phyloP scores from a whole-genome alignment of 2,888 invertebrate species.

The Piscicola geometra region DNA sequence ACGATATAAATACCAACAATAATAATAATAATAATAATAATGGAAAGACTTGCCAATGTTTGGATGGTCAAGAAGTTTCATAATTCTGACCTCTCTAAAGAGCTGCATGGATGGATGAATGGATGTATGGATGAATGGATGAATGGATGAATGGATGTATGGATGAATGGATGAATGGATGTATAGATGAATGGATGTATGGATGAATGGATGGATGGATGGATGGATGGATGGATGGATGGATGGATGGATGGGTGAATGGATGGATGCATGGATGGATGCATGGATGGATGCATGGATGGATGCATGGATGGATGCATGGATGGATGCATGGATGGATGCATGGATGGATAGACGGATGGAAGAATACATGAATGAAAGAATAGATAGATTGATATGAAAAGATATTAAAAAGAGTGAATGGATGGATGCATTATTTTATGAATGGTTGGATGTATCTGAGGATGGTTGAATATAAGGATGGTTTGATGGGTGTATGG shows the following conservation, averaged over 20 bases:
- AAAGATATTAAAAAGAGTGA: too few relatives aligned
- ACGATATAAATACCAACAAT: too few relatives aligned
- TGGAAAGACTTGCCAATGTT: conserved; percentile 40
- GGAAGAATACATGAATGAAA: too few relatives aligned
- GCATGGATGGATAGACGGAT: background rate
- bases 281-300: background rate
- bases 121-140: background rate
- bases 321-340: background rate
- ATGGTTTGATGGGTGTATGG: background rate
- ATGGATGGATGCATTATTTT: too few relatives aligned
- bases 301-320: background rate
- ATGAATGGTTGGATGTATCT: too few relatives aligned
- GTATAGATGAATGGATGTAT: background rate
- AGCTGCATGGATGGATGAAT: conserved; percentile 33
- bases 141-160: background rate
- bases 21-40: too few relatives aligned
- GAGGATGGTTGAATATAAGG: too few relatives aligned
- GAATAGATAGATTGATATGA: too few relatives aligned
- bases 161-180: background rate
- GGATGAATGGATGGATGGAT: too few relatives aligned
- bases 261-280: background rate
- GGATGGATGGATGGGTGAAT: too few relatives aligned
- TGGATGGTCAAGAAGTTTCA: conserved; percentile 45
- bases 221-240: too few relatives aligned
- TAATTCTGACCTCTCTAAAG: conserved; percentile 44